These are phyloP conservation scores for Drosophila sordidapex DNA, from an alignment of 2,888 invertebrate genomes.

Conservation along the genomic window DNA sequence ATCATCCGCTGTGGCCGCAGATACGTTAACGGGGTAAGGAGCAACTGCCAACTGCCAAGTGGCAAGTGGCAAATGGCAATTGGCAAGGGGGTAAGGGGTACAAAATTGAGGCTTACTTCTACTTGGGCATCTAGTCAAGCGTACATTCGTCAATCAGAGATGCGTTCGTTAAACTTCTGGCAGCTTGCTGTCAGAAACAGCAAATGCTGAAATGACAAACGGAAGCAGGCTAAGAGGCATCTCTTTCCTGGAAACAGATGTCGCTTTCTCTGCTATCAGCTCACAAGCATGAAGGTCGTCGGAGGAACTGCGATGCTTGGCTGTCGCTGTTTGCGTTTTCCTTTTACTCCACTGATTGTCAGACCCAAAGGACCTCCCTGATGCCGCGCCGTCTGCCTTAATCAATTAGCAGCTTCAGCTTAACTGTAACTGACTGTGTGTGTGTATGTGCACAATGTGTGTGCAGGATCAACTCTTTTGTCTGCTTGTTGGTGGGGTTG, in stretches of 20 bases:
- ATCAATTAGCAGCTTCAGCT: constrained; percentile 59
- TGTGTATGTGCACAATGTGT: constrained; percentile 30
- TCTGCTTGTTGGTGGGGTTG: constrained; percentile 15
- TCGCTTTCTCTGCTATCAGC: constrained; percentile 40
- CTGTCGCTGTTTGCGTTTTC: constrained; percentile 44
- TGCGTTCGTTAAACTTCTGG: constrained; percentile 63
- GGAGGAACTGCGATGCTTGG: constrained; percentile 21
- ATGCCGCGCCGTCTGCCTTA: constrained; percentile 29
- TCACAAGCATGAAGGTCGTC: constrained; percentile 9
- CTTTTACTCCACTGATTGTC: constrained; percentile 49
- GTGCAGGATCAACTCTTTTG: constrained; percentile 51
- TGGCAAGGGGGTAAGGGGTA: neutral
- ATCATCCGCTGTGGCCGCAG: constrained; percentile 6
- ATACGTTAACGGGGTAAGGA: neutral
- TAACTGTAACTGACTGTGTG: constrained; percentile 1
- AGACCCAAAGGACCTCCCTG: constrained; percentile 16
- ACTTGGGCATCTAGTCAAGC: constrained; percentile 33
- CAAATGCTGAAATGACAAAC: constrained; percentile 73
- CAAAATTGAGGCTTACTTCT: constrained; percentile 7
- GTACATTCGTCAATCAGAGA: constrained; percentile 66
- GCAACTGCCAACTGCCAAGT: neutral
- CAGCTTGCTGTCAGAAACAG: constrained; percentile 72
- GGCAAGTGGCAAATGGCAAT: neutral
- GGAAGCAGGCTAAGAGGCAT: constrained; percentile 58
- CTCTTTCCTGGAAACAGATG: constrained; percentile 50